Evolutionary conservation across 2,888 invertebrate genomes (phyloP), one percentile per base, ranked within the genome.

Genomic region (Leucozona laternaria): DNA sequence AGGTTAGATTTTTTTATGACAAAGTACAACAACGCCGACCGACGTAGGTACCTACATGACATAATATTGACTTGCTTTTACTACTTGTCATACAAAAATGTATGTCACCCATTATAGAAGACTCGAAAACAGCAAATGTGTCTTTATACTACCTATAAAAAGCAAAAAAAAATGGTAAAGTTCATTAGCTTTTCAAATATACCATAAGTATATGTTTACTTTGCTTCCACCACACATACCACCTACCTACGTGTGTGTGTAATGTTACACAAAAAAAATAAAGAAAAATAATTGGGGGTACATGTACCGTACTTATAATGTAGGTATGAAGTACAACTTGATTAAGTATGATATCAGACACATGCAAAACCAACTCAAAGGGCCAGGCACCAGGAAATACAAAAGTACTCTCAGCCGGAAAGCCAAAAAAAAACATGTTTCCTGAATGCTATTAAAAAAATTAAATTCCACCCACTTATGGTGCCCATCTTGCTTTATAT

Each of bases 401-500:
- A 50, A 45, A 75, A 53, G 22, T 68, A 53, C 40, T 20, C 40
- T 25, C 78, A 20, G 10, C 8, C 15, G 34, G 11, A 45, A 13
- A 20, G 4, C 45, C 34, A 43, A 43, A 60, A 45, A 66, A 20
- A 34, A 11, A 58, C 11, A 48, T 72, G 45, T 53, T 55, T 64
- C 34, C 20, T 40, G 20, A 66, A 58, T 40, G 66, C 82, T 82
- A 72, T 82, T 82, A 78, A 72, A 82, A 78, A 82, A 68, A 82
- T 77, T 77, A 72, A 72, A 82, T 60, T 53, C 45, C 50, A 34
- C 60, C 60, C 77, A 66, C 77, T 72, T 48, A 72, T 48, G 17
- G 17, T n/a, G 66, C 7, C 40, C 22, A 20, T 31, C 8, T 7
- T 31, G 31, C 31, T 20, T 13, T 55, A 15, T 28, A 8, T 20